phyloP scores from a whole-genome alignment of 2,113 vertebrate genomes.

The Nerophis lumbriciformis region DNA sequence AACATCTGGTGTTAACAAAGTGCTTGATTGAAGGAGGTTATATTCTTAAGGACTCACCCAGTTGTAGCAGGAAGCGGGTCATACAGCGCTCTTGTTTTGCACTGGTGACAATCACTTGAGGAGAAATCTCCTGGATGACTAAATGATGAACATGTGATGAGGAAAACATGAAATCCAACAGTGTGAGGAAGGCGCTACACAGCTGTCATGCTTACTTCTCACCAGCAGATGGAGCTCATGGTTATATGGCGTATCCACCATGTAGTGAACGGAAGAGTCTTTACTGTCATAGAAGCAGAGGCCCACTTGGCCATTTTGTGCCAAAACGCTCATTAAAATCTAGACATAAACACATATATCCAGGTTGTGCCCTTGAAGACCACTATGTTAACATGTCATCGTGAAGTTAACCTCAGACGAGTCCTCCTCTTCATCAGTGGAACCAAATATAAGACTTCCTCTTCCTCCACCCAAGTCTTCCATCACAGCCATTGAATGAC shows the following conservation, averaged over 20 bases:
- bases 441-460: conserved; percentile 1
- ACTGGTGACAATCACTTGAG: conserved; percentile 82
- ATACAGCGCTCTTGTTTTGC: conserved; percentile 87
- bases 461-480: conserved; percentile 10
- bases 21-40: background rate
- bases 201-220: conserved; percentile 67
- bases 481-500: conserved; percentile 42
- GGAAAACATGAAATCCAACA: background rate
- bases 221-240: conserved; percentile 78
- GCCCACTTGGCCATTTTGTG: conserved; percentile 77
- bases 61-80: conserved; percentile 73
- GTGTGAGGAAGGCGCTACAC: no score
- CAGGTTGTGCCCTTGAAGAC: background rate
- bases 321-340: conserved; percentile 81
- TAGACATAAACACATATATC: conserved; percentile 31
- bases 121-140: conserved; percentile 82
- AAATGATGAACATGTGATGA: conserved; percentile 6
- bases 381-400: background rate
- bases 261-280: conserved; percentile 80
- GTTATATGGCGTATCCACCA: conserved; percentile 81
- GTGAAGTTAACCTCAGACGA: conserved; percentile 38
- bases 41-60: conserved; percentile 60
- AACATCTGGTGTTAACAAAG: no score
- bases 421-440: conserved; percentile 52
- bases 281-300: conserved; percentile 86